Evolutionary conservation across 2,888 invertebrate genomes (phyloP).

Genomic region (Acheta domesticus): DNA sequence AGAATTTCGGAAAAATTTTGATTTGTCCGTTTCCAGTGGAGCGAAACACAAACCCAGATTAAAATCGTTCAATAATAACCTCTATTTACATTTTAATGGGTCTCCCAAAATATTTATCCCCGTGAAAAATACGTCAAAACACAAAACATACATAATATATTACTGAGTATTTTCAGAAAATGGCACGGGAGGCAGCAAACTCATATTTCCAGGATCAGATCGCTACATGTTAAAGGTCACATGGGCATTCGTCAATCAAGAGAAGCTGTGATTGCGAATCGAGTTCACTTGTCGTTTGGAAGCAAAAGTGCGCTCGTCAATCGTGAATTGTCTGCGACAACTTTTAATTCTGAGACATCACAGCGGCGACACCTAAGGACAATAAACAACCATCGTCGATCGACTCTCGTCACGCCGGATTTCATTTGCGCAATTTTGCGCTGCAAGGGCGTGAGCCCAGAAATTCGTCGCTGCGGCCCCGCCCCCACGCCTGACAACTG

Average conservation of each 20-base stretch:
- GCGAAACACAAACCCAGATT: not conserved
- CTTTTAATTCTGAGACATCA: conserved; percentile 18
- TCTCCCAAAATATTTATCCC: not conserved
- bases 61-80: conserved; percentile 5
- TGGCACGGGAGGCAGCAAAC: too few species aligned
- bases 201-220: too few species aligned
- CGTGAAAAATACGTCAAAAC: not conserved
- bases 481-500: too few species aligned
- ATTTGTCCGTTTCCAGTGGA: not conserved
- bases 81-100: not conserved
- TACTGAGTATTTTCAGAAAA: not conserved
- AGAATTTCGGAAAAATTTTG: not conserved
- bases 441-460: not conserved
- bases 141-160: not conserved
- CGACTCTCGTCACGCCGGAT: not conserved
- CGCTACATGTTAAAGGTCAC: too few species aligned
- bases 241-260: too few species aligned
- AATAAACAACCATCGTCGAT: not conserved
- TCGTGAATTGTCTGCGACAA: not conserved
- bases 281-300: too few species aligned
- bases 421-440: not conserved
- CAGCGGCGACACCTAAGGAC: not conserved
- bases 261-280: too few species aligned
- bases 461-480: too few species aligned
- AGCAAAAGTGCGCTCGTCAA: too few species aligned